Conservation (phyloP, 2,888 invertebrate species). For the Polylopha cassiicola region DNA sequence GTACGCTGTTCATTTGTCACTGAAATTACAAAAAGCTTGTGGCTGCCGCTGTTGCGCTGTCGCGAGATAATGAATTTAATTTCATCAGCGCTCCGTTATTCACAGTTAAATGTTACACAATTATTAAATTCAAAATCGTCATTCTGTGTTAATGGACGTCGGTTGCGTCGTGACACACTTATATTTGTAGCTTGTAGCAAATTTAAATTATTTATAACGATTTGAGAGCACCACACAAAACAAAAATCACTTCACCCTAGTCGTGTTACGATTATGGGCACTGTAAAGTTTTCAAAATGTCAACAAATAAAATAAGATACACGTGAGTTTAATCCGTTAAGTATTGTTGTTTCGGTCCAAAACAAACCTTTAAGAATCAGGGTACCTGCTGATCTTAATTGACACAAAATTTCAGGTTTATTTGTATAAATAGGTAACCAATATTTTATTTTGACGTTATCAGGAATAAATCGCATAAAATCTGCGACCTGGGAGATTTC, state of each 20-base stretch:
- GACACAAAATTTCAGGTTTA: neutral
- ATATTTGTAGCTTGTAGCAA: too few species aligned
- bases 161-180: too few species aligned
- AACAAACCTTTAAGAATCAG: too few species aligned
- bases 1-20: conserved; percentile 64
- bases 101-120: conserved; percentile 33
- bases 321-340: too few species aligned
- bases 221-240: too few species aligned
- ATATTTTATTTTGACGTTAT: conserved; percentile 22
- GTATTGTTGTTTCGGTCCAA: too few species aligned
- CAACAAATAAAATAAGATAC: too few species aligned
- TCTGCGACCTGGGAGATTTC: conserved; percentile 36
- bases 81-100: conserved; percentile 42
- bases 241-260: too few species aligned
- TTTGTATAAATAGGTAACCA: conserved; percentile 29
- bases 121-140: conserved; percentile 24
- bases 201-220: too few species aligned
- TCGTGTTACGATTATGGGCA: too few species aligned
- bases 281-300: conserved; percentile 1
- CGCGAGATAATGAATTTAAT: conserved; percentile 58
- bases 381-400: conserved; percentile 17
- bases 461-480: conserved; percentile 26
- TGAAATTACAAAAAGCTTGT: conserved; percentile 66
- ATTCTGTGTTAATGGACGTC: conserved; percentile 12
- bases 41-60: conserved; percentile 40